Base-by-base conservation (phyloP, 2,797 vertebrate species). In the Ctenochaetus hawaiiensis region DNA sequence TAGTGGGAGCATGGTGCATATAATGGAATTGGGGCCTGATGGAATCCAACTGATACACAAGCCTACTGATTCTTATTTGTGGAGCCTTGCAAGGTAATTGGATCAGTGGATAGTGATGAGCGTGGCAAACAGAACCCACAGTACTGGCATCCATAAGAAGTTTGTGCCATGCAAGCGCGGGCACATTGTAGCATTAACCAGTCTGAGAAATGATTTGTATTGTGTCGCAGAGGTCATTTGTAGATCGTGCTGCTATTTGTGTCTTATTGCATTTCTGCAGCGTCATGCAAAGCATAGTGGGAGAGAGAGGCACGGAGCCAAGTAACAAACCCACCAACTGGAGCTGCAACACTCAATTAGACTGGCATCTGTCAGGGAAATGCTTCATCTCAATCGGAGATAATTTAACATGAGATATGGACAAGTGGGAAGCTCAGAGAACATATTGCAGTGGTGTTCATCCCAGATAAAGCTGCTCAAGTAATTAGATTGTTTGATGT, bases 361-460 rank as follows among this genome's bases (percentile, higher is more conserved):
- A 88, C 80, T 80, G 90, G 80, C 88, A 85, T 91, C 79, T 91
- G 86, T 82, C 90, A 87, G 68, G 71, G 68, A 87, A 82, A 83
- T 47, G 65, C 78, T 80, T 66, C 54, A 79, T 84, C 67, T 88
- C 78, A 83, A 83, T 86, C 34, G 10, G 65, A 85, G 79, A 89
- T 86, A 76, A 87, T 84, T 80, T 83, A 87, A 77, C 77, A 79
- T 65, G 80, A 76, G 78, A 83, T 84, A 84, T 68, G 72, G 79
- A 78, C 73, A 79, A 81, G 62, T 74, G 66, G 80, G 80, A 79
- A 53, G 78, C 82, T 68, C 52, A 30, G 68, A 47, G 72, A 87
- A 76, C 84, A 80, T 70, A 72, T 59, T 77, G 82, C 77, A 41
- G 57, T 71, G 52, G 80, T 79, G 81, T 73, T 87, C 48, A 53